Conservation (phyloP, 2,888 invertebrate genomes). For the Caenorhabditis sp. region DNA sequence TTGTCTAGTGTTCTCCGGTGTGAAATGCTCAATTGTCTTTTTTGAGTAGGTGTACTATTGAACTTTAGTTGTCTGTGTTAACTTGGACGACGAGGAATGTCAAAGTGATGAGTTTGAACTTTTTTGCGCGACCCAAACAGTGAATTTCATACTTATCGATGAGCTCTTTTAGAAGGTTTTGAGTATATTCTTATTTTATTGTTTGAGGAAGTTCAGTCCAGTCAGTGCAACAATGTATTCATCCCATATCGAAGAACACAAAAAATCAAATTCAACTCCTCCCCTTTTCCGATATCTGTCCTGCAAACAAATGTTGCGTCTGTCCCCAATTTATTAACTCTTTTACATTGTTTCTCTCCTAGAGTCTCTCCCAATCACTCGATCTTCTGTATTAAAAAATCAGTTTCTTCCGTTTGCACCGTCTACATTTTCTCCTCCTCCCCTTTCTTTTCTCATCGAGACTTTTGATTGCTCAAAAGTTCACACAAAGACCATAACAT, state of each 20-base stretch:
- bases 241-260: slow-evolving; percentile 11
- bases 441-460: slow-evolving; percentile 3
- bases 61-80: slow-evolving; percentile 10
- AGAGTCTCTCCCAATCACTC: slow-evolving; percentile 2
- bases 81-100: neutral
- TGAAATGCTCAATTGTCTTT: slow-evolving; percentile 19
- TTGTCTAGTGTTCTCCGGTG: slow-evolving; percentile 28
- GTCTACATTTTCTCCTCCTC: slow-evolving; percentile 17
- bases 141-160: too few species aligned
- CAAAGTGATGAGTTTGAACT: neutral
- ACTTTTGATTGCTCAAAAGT: slow-evolving; percentile 60
- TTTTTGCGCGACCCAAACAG: neutral
- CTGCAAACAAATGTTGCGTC: slow-evolving; percentile 17
- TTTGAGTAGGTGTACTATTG: slow-evolving; percentile 43
- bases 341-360: slow-evolving; percentile 20
- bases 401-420: slow-evolving; percentile 28
- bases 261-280: slow-evolving; percentile 10
- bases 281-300: neutral
- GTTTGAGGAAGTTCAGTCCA: too few species aligned
- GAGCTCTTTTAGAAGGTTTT: too few species aligned
- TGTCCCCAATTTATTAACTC: slow-evolving; percentile 8
- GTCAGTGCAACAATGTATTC: neutral
- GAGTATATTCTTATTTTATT: too few species aligned
- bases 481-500: slow-evolving; percentile 66
- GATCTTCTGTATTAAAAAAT: slow-evolving; percentile 27